Percentiles rank a stretch among this genome's conserved stretches.
Conservation (phyloP, 2,797 vertebrate species). For the Falco cherrug region DNA sequence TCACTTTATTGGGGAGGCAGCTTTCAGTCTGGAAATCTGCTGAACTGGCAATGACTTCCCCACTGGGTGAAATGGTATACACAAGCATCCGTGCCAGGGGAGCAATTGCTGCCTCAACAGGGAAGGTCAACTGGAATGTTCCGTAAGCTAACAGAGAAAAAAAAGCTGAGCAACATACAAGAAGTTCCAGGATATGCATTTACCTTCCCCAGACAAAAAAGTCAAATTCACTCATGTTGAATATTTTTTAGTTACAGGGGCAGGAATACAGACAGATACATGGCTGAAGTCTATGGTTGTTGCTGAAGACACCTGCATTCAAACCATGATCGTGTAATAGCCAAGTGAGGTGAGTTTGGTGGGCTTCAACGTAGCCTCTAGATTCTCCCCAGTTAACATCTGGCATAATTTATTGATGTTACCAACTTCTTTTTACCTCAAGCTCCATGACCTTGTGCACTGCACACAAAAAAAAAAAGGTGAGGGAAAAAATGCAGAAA, state of each 20-base stretch:
- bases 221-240: background rate
- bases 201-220: background rate
- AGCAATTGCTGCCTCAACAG: slow-evolving; percentile 65
- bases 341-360: background rate
- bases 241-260: background rate
- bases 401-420: background rate
- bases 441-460: background rate
- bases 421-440: background rate
- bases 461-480: background rate
- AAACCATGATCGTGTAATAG: background rate
- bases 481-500: background rate
- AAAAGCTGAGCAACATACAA: background rate
- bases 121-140: slow-evolving; percentile 69
- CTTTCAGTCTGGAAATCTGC: slow-evolving; percentile 78
- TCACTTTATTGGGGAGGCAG: slow-evolving; percentile 80
- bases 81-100: slow-evolving; percentile 84
- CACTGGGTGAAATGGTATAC: slow-evolving; percentile 78
- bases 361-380: background rate
- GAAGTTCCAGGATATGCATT: background rate
- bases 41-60: slow-evolving; percentile 85
- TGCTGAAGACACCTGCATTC: background rate
- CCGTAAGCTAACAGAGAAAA: slow-evolving; percentile 72
- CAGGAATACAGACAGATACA: background rate
- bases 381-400: background rate
- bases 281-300: background rate